Percentiles rank a stretch among this genome's conserved stretches.
phyloP scores from a whole-genome alignment of 2,797 vertebrate species.

The Hippocampus kuda region DNA sequence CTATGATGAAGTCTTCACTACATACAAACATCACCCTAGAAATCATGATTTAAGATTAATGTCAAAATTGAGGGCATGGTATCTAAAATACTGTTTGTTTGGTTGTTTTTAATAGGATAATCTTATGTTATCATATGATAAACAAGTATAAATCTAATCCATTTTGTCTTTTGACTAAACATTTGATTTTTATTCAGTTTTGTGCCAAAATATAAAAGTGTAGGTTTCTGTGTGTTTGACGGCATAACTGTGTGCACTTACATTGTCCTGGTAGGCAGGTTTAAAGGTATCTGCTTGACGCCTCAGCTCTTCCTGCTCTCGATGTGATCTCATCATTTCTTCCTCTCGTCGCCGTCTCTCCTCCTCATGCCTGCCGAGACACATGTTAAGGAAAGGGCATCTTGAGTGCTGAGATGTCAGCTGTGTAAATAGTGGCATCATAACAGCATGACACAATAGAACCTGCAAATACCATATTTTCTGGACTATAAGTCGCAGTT shows the following conservation, averaged over 20 bases:
- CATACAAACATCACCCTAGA: no score
- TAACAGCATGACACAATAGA: not conserved
- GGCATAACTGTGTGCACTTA: slow-evolving; percentile 65
- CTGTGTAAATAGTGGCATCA: not conserved
- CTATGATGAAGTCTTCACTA: no score
- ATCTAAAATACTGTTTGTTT: no score
- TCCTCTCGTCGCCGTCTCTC: slow-evolving; percentile 87
- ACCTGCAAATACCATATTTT: no score
- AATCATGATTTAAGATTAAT: no score
- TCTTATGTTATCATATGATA: not conserved
- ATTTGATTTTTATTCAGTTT: not conserved
- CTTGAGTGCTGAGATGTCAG: no score
- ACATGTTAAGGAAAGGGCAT: not conserved
- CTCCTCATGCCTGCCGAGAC: slow-evolving; percentile 79
- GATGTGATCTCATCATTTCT: slow-evolving; percentile 81
- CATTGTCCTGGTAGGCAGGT: slow-evolving; percentile 83
- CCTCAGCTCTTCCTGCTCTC: slow-evolving; percentile 84
- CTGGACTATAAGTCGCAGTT: no score
- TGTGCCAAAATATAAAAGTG: not conserved
- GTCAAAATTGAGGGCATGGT: not conserved
- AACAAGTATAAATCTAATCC: not conserved
- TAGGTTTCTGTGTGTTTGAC: not conserved
- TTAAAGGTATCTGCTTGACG: slow-evolving; percentile 86
- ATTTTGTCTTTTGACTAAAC: not conserved
- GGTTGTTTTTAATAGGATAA: not conserved